phyloP scores from a whole-genome alignment of 2,113 vertebrate genomes.

The Sphaerodactylus townsendi region DNA sequence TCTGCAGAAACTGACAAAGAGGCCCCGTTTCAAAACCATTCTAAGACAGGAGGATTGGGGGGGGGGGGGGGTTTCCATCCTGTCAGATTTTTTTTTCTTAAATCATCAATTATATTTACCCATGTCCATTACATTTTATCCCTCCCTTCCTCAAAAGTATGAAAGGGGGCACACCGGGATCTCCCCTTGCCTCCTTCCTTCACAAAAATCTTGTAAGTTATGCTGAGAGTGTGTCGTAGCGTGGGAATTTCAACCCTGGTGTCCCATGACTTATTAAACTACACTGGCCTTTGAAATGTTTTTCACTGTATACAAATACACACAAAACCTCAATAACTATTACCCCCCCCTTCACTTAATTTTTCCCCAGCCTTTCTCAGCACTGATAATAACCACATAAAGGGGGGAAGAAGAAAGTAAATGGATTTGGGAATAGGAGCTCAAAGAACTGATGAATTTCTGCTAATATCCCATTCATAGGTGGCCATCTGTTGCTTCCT shows the following conservation, averaged over 20 bases:
- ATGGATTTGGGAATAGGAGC: not conserved
- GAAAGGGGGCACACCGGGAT: too few relatives aligned
- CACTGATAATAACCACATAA: not conserved
- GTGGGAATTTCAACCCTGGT: too few relatives aligned
- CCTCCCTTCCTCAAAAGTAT: too few relatives aligned
- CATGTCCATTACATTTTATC: not conserved
- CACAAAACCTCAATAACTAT: not conserved
- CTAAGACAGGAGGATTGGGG: not conserved
- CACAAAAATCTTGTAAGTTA: too few relatives aligned
- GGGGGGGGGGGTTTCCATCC: not conserved
- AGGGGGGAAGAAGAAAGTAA: not conserved
- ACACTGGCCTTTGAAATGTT: not conserved
- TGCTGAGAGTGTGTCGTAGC: too few relatives aligned
- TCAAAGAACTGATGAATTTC: not conserved
- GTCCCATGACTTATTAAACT: too few relatives aligned
- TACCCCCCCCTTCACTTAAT: not conserved
- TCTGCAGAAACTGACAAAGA: not conserved
- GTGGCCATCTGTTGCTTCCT: not conserved
- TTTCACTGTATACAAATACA: not conserved
- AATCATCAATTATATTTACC: not conserved
- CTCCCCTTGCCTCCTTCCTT: too few relatives aligned
- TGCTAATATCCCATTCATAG: not conserved
- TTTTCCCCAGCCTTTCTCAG: not conserved
- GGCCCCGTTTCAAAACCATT: not conserved
- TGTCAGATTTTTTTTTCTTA: not conserved